These are phyloP conservation scores for Glaucidium brasilianum DNA, from an alignment of 2,113 vertebrate species.

Conservation along the genomic window DNA sequence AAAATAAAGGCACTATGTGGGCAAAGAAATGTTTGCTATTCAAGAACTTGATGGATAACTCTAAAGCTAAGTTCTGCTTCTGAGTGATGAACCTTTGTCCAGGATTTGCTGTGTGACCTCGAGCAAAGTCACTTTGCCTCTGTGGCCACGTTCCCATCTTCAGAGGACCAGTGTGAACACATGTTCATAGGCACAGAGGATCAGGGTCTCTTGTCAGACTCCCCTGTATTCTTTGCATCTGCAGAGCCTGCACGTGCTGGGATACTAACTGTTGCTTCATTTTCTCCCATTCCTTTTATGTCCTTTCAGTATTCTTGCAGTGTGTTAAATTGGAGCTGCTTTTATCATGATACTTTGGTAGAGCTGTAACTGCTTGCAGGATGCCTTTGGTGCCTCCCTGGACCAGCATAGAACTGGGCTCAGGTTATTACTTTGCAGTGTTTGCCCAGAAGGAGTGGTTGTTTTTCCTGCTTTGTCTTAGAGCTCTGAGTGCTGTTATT, in stretches of 20 bases:
- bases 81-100: background rate
- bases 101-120: background rate
- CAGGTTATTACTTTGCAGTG: background rate
- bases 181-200: fast-evolving
- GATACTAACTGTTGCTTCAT: background rate
- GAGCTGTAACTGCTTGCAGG: background rate
- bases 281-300: background rate
- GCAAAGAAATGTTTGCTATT: background rate
- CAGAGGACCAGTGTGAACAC: background rate
- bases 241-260: background rate
- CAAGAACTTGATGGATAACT: background rate
- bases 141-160: background rate
- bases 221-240: background rate
- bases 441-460: background rate
- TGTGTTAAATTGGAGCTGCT: background rate
- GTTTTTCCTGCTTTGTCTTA: background rate
- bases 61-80: background rate
- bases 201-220: background rate
- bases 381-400: background rate
- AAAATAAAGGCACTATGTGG: background rate
- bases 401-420: background rate
- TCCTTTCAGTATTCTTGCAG: background rate
- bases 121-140: background rate
- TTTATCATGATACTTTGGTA: background rate
- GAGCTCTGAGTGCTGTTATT: background rate